Evolutionary conservation across 2,797 vertebrate genomes (phyloP).

Genomic region (Buceros bicornis): DNA sequence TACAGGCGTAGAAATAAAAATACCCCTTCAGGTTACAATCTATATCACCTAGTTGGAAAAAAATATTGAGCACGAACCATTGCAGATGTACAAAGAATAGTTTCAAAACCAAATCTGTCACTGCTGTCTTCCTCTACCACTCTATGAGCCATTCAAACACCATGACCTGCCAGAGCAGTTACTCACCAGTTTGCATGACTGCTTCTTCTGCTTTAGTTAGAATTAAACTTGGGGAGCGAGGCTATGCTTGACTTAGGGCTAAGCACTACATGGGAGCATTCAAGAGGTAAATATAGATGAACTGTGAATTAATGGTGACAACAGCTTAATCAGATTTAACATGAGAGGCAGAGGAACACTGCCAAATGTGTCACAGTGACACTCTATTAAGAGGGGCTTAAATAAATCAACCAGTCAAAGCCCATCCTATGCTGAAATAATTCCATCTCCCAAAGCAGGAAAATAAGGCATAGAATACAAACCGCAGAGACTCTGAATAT

Average conservation of each 20-base stretch:
- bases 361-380: conserved; percentile 41
- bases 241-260: neutral
- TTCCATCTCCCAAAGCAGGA: neutral
- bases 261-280: neutral
- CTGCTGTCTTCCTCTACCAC: neutral
- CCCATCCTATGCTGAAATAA: neutral
- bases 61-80: neutral
- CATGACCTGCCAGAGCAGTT: neutral
- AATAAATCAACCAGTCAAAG: conserved; percentile 29
- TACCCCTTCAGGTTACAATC: neutral
- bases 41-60: neutral
- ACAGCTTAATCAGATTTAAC: conserved; percentile 49
- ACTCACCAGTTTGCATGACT: neutral
- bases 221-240: neutral
- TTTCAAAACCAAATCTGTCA: neutral
- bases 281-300: conserved; percentile 40
- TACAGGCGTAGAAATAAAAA: neutral
- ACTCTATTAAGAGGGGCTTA: neutral
- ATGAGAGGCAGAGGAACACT: neutral
- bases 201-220: neutral
- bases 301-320: conserved; percentile 53
- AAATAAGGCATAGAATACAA: neutral
- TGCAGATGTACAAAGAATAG: neutral
- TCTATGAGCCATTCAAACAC: neutral
- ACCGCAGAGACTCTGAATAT: neutral